These are phyloP conservation scores for Papilio gigon DNA, from an alignment of 2,888 invertebrate genomes.

Conservation along the genomic window DNA sequence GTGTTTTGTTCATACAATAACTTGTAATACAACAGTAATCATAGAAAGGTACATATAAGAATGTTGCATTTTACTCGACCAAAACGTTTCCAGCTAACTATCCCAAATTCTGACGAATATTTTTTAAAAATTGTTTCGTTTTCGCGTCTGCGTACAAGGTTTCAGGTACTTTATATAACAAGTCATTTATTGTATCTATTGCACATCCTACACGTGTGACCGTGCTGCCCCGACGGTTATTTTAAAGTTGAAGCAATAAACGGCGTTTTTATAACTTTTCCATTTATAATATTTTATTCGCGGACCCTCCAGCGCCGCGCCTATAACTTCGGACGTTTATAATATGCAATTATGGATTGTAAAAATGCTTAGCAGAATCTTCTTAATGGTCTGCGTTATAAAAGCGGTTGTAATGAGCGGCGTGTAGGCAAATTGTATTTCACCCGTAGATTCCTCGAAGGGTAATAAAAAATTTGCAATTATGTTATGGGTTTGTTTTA, in stretches of 20 bases:
- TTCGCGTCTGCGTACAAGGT: not conserved
- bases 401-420: slow-evolving; percentile 63
- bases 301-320: slow-evolving; percentile 44
- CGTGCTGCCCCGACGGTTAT: slow-evolving; percentile 30
- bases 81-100: too few species aligned
- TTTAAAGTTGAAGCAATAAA: slow-evolving; percentile 41
- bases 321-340: slow-evolving; percentile 65
- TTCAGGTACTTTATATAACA: too few species aligned
- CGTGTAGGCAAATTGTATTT: slow-evolving; percentile 69
- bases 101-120: not conserved
- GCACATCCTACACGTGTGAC: not conserved
- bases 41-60: too few species aligned
- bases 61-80: too few species aligned
- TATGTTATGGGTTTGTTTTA: slow-evolving; percentile 55
- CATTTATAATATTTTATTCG: slow-evolving; percentile 54
- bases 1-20: too few species aligned
- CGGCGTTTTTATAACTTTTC: slow-evolving; percentile 48
- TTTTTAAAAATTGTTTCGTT: not conserved
- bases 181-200: not conserved
- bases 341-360: slow-evolving; percentile 80
- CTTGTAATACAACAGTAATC: too few species aligned
- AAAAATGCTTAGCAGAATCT: slow-evolving; percentile 77
- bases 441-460: slow-evolving; percentile 66
- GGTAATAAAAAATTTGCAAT: slow-evolving; percentile 64
- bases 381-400: slow-evolving; percentile 69